Conservation (phyloP, 2,888 invertebrate species). For the Pseudococcus jackbeardsleyi region DNA sequence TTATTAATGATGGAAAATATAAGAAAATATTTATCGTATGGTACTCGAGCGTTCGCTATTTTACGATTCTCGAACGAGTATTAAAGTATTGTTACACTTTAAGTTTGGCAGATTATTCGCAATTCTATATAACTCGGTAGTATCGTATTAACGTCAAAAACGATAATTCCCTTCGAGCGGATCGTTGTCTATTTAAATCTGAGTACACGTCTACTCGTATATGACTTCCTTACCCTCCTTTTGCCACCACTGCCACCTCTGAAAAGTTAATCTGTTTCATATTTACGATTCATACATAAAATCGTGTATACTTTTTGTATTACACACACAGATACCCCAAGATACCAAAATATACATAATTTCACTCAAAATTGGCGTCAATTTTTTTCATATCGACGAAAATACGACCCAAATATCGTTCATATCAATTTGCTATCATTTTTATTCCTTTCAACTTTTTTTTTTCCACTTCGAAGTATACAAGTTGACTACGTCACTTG, state of each 20-base stretch:
- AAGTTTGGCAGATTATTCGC: constrained; percentile 1
- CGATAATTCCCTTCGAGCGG: constrained; percentile 33
- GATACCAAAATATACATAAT: neutral
- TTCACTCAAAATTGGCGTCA: neutral
- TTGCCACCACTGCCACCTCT: neutral
- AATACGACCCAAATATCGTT: neutral
- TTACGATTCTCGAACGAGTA: neutral
- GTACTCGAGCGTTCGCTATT: neutral
- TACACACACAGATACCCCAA: neutral
- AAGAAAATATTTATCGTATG: constrained; percentile 26
- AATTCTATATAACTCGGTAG: neutral
- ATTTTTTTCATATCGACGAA: neutral
- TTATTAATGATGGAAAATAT: neutral
- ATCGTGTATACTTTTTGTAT: too few species aligned
- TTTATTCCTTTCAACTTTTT: neutral
- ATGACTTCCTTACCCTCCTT: constrained; percentile 19
- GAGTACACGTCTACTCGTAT: neutral
- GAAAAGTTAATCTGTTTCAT: constrained; percentile 18
- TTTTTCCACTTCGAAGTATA: neutral
- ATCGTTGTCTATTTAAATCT: constrained; percentile 42
- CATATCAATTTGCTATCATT: neutral
- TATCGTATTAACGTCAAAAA: constrained; percentile 36
- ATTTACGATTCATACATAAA: neutral
- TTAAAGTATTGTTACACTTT: constrained; percentile 35
- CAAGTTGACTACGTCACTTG: neutral